These are phyloP conservation scores for Sylvia borin DNA, from an alignment of 2,797 vertebrate genomes.

Conservation along the genomic window DNA sequence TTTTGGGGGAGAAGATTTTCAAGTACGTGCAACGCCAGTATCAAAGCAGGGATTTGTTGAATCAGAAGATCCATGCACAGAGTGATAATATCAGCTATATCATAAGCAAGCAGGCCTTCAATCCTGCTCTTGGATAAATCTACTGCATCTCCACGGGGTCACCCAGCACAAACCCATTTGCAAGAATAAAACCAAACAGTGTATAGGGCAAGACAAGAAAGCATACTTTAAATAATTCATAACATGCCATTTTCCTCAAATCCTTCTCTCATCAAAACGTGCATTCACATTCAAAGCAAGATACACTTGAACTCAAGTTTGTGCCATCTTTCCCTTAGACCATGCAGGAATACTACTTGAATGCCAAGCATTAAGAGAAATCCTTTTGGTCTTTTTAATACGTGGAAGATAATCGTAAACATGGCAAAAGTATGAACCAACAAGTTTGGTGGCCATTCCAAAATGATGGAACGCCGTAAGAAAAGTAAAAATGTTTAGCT, in stretches of 20 bases:
- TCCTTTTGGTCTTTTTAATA: not conserved
- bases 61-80: not conserved
- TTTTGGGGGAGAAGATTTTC: not conserved
- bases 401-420: accelerated
- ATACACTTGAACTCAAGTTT: not conserved
- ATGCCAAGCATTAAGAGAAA: not conserved
- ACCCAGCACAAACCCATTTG: not conserved
- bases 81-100: not conserved
- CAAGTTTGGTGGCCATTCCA: not conserved
- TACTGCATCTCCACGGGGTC: not conserved
- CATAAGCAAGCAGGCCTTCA: not conserved
- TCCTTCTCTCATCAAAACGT: not conserved
- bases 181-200: not conserved
- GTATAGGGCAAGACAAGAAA: not conserved
- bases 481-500: not conserved
- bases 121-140: not conserved
- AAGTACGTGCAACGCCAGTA: not conserved
- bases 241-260: not conserved
- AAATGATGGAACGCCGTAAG: not conserved
- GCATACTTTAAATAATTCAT: not conserved
- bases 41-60: not conserved
- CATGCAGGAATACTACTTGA: accelerated
- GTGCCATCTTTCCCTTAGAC: not conserved
- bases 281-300: not conserved
- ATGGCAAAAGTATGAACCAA: not conserved